Evolutionary conservation across 2,113 vertebrate species (phyloP).

Genomic region (Spea multiplicata): DNA sequence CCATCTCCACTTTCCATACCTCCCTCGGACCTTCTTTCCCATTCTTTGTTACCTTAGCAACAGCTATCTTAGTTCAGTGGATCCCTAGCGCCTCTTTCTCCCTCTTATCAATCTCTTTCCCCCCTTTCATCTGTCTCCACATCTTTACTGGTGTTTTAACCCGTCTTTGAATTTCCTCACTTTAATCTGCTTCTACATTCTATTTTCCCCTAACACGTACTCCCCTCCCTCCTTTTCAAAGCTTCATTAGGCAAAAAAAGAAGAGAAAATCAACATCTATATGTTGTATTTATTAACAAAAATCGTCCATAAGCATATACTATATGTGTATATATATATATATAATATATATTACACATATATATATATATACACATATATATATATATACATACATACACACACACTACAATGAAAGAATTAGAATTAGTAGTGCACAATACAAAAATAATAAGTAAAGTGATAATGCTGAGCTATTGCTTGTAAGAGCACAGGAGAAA

Average conservation of each 20-base stretch:
- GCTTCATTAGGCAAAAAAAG: neutral
- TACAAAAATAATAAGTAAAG: too few species aligned
- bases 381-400: too few species aligned
- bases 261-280: neutral
- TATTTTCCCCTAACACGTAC: constrained; percentile 19
- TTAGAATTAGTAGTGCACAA: too few species aligned
- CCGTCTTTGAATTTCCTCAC: constrained; percentile 33
- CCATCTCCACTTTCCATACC: constrained; percentile 48
- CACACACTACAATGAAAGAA: too few species aligned
- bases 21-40: constrained; percentile 57
- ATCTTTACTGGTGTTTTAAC: constrained; percentile 52
- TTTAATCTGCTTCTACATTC: constrained; percentile 2
- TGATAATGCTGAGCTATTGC: too few species aligned
- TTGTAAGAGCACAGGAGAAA: too few species aligned
- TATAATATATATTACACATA: too few species aligned
- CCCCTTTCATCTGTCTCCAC: constrained; percentile 67
- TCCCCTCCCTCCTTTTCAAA: neutral
- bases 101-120: constrained; percentile 61
- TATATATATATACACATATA: too few species aligned
- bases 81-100: constrained; percentile 52
- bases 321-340: too few species aligned
- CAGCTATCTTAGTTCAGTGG: constrained; percentile 57
- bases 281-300: too few species aligned
- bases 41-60: constrained; percentile 72
- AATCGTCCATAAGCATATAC: too few species aligned